phyloP scores from a whole-genome alignment of 2,888 invertebrate genomes.

The Orchesellides sinensis region DNA sequence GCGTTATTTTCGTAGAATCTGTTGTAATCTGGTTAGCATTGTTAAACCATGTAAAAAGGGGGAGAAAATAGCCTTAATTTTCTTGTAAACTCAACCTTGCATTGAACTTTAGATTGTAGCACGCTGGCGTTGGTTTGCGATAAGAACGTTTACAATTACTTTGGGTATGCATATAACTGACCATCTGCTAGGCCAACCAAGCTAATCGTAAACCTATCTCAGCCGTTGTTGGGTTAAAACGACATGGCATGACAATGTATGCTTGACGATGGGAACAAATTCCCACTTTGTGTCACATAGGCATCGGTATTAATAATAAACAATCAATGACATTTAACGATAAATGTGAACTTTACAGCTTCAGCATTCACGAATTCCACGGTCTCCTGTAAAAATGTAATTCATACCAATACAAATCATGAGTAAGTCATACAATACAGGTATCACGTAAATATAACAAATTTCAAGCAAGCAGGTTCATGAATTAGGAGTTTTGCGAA shows the following conservation, averaged over 20 bases:
- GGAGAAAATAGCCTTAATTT: constrained; percentile 58
- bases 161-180: constrained; percentile 40
- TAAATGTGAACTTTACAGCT: constrained; percentile 13
- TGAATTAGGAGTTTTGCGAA: not conserved
- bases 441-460: too few relatives aligned
- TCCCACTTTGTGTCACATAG: constrained; percentile 42
- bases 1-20: constrained; percentile 48
- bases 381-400: too few relatives aligned
- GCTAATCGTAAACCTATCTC: constrained; percentile 53
- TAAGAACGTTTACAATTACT: constrained; percentile 44
- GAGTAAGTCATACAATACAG: too few relatives aligned
- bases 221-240: constrained; percentile 23
- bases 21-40: constrained; percentile 42
- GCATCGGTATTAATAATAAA: constrained; percentile 37
- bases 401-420: too few relatives aligned
- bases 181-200: constrained; percentile 37
- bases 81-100: constrained; percentile 61
- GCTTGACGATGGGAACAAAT: constrained; percentile 49
- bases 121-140: constrained; percentile 11
- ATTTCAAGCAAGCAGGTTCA: too few relatives aligned
- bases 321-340: constrained; percentile 54
- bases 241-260: constrained; percentile 25
- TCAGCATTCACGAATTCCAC: not conserved
- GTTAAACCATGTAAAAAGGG: constrained; percentile 26
- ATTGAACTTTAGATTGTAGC: constrained; percentile 58